Conservation (phyloP, 1,140 invertebrate species). For the Geopemphigus sp. region DNA sequence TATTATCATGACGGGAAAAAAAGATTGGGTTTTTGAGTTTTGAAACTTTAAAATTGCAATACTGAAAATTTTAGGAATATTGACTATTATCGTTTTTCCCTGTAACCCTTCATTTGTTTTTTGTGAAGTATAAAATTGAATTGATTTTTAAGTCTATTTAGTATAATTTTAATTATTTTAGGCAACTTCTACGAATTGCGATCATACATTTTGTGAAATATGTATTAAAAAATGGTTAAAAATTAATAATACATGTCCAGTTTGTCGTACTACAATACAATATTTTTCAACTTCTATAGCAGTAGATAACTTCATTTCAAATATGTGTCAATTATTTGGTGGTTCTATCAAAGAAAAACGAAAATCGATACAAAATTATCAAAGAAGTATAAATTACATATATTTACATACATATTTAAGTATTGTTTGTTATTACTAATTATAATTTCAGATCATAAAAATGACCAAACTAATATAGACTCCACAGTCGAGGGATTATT, state of each 20-base stretch:
- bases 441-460: conserved; percentile 1
- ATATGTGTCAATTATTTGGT: conserved; percentile 46
- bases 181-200: conserved; percentile 71
- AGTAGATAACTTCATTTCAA: conserved; percentile 51
- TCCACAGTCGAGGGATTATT: not conserved
- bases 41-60: not conserved
- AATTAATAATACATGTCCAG: conserved; percentile 71
- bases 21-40: too few species aligned
- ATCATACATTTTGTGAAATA: conserved; percentile 73
- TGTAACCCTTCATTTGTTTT: too few species aligned
- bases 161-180: conserved; percentile 53
- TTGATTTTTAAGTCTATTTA: too few species aligned
- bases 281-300: conserved; percentile 55
- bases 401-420: not conserved
- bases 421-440: not conserved
- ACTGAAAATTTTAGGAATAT: too few species aligned
- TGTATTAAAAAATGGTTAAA: conserved; percentile 73
- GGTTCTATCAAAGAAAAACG: conserved; percentile 36
- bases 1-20: too few species aligned
- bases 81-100: too few species aligned
- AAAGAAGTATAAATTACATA: not conserved
- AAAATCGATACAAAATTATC: conserved; percentile 44
- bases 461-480: not conserved
- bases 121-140: too few species aligned
- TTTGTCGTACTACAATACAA: conserved; percentile 62